Evolutionary conservation across 2,113 vertebrate genomes (phyloP).

Genomic region (Nerophis ophidion): DNA sequence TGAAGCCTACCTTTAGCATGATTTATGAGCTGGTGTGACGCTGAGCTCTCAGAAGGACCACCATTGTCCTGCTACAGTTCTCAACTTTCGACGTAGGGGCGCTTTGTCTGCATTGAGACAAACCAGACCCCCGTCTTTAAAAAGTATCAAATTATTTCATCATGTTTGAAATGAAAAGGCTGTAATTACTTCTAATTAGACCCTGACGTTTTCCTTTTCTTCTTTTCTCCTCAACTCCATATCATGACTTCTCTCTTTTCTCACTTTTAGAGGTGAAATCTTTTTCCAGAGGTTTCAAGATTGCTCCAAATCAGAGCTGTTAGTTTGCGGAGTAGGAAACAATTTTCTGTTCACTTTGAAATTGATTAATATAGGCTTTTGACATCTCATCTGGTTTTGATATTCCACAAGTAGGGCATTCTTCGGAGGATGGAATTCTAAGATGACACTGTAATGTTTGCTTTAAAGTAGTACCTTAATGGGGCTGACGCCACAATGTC

Average conservation of each 20-base stretch:
- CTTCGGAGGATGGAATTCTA: constrained; percentile 49
- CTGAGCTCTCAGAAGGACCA: constrained; percentile 79
- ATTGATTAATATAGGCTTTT: constrained; percentile 88
- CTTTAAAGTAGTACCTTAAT: constrained; percentile 64
- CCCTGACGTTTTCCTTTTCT: constrained; percentile 80
- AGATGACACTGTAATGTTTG: constrained; percentile 72
- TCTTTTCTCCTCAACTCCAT: constrained; percentile 46
- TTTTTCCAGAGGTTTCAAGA: constrained; percentile 85
- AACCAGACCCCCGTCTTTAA: constrained; percentile 95
- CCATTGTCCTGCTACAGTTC: constrained; percentile 87
- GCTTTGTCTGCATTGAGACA: constrained; percentile 94
- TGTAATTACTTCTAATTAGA: constrained; percentile 99
- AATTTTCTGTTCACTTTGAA: constrained; percentile 94
- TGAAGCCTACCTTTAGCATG: constrained; percentile 81
- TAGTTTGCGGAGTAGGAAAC: constrained; percentile 87
- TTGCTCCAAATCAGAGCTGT: constrained; percentile 85
- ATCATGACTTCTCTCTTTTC: constrained; percentile 59
- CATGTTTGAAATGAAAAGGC: constrained; percentile 99
- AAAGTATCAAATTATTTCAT: constrained; percentile 99
- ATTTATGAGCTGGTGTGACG: constrained; percentile 84
- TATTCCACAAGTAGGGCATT: constrained; percentile 70
- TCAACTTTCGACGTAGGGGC: constrained; percentile 87
- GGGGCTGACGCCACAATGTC: constrained; percentile 52
- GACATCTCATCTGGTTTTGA: constrained; percentile 84
- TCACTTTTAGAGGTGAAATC: constrained; percentile 77